A percentile compares a stretch with the other conserved stretches of the same genome.
Evolutionary conservation across 2,113 vertebrate species (phyloP).

Genomic region (Corythoichthys intestinalis): DNA sequence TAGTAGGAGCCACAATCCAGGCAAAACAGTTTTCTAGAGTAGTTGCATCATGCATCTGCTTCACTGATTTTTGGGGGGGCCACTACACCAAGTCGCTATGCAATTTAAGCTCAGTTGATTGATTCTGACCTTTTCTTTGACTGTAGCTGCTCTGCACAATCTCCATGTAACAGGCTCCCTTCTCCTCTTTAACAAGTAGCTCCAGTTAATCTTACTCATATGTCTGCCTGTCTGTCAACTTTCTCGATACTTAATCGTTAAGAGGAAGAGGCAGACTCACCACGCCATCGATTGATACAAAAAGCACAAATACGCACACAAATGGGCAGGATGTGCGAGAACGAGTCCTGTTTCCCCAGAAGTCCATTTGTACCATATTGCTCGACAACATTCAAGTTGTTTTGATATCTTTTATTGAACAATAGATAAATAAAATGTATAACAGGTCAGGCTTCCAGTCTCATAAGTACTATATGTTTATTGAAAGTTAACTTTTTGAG

Average conservation of each 20-base stretch:
- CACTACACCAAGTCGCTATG: constrained; percentile 56
- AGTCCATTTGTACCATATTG: too few relatives aligned
- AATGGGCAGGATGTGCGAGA: too few relatives aligned
- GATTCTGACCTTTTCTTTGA: constrained; percentile 67
- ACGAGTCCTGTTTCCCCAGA: too few relatives aligned
- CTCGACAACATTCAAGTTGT: not conserved
- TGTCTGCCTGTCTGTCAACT: constrained; percentile 50
- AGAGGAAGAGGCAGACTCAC: constrained; percentile 36
- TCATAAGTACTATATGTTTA: not conserved
- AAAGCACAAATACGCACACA: not conserved
- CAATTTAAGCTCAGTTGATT: constrained; percentile 66
- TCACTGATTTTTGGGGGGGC: constrained; percentile 29
- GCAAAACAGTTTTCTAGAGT: not conserved
- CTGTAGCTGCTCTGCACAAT: constrained; percentile 55
- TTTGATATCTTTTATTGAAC: not conserved
- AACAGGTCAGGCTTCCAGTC: not conserved
- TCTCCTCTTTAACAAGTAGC: constrained; percentile 55
- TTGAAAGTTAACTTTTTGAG: too few relatives aligned
- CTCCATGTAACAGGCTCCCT: constrained; percentile 59
- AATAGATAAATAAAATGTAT: not conserved
- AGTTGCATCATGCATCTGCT: constrained; percentile 44
- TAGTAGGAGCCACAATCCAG: too few relatives aligned
- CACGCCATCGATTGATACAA: constrained; percentile 53
- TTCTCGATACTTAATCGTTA: constrained; percentile 49
- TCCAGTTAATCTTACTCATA: constrained; percentile 62